Evolutionary conservation across 2,113 vertebrate genomes (phyloP).

Genomic region (Okapia johnstoni): DNA sequence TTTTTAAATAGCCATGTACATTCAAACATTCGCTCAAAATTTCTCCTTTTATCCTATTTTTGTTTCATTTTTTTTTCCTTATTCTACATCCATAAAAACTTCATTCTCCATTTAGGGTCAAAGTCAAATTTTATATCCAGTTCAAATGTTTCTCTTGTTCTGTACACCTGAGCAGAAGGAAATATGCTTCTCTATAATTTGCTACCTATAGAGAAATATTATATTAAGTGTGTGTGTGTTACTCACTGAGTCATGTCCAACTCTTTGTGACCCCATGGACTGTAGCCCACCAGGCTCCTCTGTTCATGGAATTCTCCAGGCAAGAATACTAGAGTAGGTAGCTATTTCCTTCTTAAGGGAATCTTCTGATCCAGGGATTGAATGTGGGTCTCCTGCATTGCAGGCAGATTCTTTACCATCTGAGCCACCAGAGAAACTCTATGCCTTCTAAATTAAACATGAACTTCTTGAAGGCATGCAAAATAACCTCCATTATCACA

Average conservation of each 20-base stretch:
- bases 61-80: neutral
- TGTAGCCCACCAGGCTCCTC: neutral
- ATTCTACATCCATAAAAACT: neutral
- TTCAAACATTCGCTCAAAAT: neutral
- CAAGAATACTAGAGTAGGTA: neutral
- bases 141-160: neutral
- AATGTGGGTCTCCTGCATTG: neutral
- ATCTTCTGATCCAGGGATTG: neutral
- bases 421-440: neutral
- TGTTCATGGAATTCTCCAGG: neutral
- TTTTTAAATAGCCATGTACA: neutral
- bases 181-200: neutral
- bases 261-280: neutral
- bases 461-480: neutral
- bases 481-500: neutral
- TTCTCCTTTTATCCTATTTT: neutral
- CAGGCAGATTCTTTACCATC: neutral
- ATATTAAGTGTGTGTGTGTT: neutral
- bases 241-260: neutral
- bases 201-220: no score
- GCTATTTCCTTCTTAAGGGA: neutral
- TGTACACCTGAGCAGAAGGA: neutral
- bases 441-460: neutral
- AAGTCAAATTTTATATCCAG: neutral
- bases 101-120: neutral